These are phyloP conservation scores for Drosophila colorata DNA, from an alignment of 2,888 invertebrate genomes.

Conservation along the genomic window DNA sequence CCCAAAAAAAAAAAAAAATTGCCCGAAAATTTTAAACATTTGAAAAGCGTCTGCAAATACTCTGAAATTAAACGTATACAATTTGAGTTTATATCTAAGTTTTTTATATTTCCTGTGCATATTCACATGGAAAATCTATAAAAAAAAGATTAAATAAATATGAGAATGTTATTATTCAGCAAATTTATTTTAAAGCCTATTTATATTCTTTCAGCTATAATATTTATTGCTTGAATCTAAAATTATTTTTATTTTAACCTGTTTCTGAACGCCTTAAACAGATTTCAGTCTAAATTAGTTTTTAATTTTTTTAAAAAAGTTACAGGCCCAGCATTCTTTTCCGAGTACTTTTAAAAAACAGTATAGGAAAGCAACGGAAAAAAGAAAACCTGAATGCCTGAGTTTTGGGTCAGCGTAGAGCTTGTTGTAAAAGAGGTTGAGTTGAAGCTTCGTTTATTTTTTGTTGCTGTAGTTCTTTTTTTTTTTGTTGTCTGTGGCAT, in stretches of 20 bases:
- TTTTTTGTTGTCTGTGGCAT: slow-evolving; percentile 29
- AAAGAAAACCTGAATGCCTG: slow-evolving; percentile 1
- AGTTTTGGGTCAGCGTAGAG: slow-evolving; percentile 1
- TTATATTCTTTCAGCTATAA: too few species aligned
- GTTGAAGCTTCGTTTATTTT: slow-evolving; percentile 23
- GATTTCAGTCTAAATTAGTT: neutral
- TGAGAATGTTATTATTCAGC: too few species aligned
- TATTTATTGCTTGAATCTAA: too few species aligned
- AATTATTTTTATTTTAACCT: too few species aligned
- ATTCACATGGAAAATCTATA: too few species aligned
- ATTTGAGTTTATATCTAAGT: neutral
- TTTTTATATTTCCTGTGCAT: too few species aligned
- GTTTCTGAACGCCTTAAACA: too few species aligned
- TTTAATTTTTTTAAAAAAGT: neutral
- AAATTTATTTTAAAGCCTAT: too few species aligned
- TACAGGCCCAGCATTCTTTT: neutral
- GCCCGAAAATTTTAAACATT: slow-evolving; percentile 12
- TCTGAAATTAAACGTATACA: neutral
- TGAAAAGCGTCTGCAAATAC: slow-evolving; percentile 16
- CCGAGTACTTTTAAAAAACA: neutral
- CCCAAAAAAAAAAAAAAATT: slow-evolving; percentile 3
- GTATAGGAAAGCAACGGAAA: neutral
- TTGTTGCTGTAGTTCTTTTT: neutral
- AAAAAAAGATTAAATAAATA: too few species aligned
- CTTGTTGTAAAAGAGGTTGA: slow-evolving; percentile 17